Conservation (phyloP, 2,113 vertebrate genomes). For the Sinocyclocheilus grahami region DNA sequence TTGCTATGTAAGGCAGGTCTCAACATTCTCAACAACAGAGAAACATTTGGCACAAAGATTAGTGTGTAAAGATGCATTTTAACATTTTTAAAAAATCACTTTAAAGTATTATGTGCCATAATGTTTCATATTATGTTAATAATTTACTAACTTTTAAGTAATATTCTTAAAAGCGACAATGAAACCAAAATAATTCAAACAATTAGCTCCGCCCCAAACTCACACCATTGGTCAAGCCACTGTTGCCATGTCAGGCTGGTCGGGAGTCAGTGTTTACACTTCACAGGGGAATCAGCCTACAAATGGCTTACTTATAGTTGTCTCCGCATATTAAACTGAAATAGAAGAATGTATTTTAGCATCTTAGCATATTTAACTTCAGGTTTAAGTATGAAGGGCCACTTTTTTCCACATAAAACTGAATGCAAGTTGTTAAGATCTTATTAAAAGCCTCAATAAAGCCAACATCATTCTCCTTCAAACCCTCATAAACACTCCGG, state of each 20-base stretch:
- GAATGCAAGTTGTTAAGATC: slow-evolving; percentile 5
- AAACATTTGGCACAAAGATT: too few species aligned
- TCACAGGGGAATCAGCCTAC: neutral
- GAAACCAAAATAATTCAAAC: neutral
- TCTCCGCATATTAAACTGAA: neutral
- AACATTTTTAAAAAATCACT: too few species aligned
- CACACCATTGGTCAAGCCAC: neutral
- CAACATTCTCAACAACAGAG: too few species aligned
- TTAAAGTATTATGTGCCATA: neutral
- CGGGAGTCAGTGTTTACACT: neutral
- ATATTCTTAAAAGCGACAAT: neutral
- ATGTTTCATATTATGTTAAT: too few species aligned
- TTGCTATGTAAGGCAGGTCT: neutral
- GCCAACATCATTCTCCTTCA: slow-evolving; percentile 14
- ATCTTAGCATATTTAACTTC: neutral
- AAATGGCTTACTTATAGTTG: neutral
- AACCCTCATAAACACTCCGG: slow-evolving; percentile 1
- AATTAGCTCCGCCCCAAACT: neutral
- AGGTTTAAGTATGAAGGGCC: neutral
- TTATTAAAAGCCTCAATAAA: slow-evolving; percentile 27
- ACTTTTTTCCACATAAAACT: neutral
- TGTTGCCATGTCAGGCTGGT: neutral
- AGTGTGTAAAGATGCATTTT: too few species aligned
- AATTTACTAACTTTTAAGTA: too few species aligned
- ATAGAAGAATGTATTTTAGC: neutral